Evolutionary conservation across 2,888 invertebrate genomes (phyloP), one percentile per base, ranked within the genome.

Genomic region (Aphidius colemani): DNA sequence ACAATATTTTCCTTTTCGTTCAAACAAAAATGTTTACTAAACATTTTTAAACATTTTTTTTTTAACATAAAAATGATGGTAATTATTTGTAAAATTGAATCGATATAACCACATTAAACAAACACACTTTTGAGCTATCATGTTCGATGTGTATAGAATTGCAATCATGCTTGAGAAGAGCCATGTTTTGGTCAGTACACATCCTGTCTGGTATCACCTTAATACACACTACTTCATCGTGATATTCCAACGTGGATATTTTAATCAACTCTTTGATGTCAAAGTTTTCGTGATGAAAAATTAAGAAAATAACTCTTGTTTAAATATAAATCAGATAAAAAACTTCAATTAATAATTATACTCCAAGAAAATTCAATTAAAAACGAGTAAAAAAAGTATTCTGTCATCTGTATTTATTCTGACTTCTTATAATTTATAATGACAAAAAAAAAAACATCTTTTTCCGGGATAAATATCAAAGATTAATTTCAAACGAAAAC

Each of bases 251-350:
- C 57, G 43, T 53, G 68, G 64, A 72, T 68, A 72, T 73, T 70
- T 67, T 70, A 66, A 76, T 75, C 72, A 70, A 72, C 70, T 71
- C 73, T 74, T 72, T 72, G 72, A 73, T 70, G 67, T 66, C 50
- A 13, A 51, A 58, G 61, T 58, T 8, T 51, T 61, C 30, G 46
- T 41, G 45, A 58, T 46, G 61, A 53, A 61, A 51, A 30, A n/a
- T n/a, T n/a, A n/a, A 58, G 58, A 65, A 61, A 65, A 53, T 48
- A 13, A 51, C 30, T 44, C 18, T 45, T 57, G 13, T 46, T 44
- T 30, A 30, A 3, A 39, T 39, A 10, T 2, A 7, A 39, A 51
- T 10, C 7, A 39, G 13, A 18, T 18, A 18, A 18, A 18, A 18
- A 18, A 18, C 1, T 18, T 18, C 2, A 18, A 18, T 18, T 18